A percentile compares a stretch with the other conserved stretches of the same genome.
These are phyloP conservation scores for Scaptomyza pallida DNA, from an alignment of 1,140 invertebrate species.

Conservation along the genomic window DNA sequence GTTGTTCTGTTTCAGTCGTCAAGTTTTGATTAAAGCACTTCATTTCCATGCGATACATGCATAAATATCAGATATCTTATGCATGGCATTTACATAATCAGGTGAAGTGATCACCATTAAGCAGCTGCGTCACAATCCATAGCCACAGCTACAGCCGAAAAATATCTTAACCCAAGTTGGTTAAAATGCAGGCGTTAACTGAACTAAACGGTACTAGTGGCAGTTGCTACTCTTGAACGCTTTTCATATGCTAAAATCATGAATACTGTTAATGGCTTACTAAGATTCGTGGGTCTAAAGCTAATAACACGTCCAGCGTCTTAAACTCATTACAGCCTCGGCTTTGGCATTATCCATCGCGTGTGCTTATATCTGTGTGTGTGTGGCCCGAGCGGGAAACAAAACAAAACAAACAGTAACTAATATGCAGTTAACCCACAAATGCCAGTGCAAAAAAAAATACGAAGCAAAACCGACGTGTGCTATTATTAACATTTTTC, in stretches of 20 bases:
- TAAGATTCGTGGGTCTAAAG: conserved; percentile 24
- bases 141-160: conserved; percentile 1
- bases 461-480: conserved; percentile 37
- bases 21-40: conserved; percentile 39
- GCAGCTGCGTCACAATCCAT: conserved; percentile 9
- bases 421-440: conserved; percentile 81
- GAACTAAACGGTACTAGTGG: conserved; percentile 26
- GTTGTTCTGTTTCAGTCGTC: conserved; percentile 9
- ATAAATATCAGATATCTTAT: conserved; percentile 22
- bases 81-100: conserved; percentile 49
- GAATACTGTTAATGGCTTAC: conserved; percentile 56
- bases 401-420: conserved; percentile 61
- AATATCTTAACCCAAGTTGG: conserved; percentile 30
- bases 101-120: conserved; percentile 26
- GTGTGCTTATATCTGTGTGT: too few species aligned
- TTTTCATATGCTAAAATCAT: conserved; percentile 44
- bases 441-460: conserved; percentile 67
- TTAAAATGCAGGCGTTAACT: conserved; percentile 52
- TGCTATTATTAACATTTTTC: conserved; percentile 68
- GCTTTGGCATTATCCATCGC: conserved; percentile 4
- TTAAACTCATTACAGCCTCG: conserved; percentile 31
- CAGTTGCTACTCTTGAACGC: conserved; percentile 1
- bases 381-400: conserved; percentile 49
- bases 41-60: conserved; percentile 21
- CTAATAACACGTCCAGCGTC: conserved; percentile 58